A percentile compares a stretch with the other conserved stretches of the same genome.
phyloP scores from a whole-genome alignment of 2,888 invertebrate genomes.

The Erebia ligea region DNA sequence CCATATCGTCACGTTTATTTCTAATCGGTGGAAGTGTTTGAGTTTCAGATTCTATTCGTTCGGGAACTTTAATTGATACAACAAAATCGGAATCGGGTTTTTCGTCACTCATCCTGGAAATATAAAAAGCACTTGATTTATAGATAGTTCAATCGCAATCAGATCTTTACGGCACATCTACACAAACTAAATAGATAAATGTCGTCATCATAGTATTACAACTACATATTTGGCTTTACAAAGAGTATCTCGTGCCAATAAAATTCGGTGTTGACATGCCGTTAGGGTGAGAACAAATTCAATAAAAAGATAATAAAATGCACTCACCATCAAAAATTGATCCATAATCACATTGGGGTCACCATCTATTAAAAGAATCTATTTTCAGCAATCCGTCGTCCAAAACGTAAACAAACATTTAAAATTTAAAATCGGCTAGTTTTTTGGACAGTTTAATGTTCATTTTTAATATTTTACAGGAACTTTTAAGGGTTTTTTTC shows the following conservation, averaged over 20 bases:
- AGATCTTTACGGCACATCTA: slow-evolving; percentile 15
- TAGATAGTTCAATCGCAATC: slow-evolving; percentile 23
- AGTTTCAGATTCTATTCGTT: slow-evolving; percentile 66
- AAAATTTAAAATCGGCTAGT: slow-evolving; percentile 21
- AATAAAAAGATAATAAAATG: slow-evolving; percentile 47
- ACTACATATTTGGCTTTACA: slow-evolving; percentile 59
- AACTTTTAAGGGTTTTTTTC: slow-evolving; percentile 2
- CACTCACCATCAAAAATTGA: slow-evolving; percentile 70
- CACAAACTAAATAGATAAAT: neutral
- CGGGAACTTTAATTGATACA: slow-evolving; percentile 60
- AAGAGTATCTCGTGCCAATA: slow-evolving; percentile 66
- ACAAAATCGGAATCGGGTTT: slow-evolving; percentile 48
- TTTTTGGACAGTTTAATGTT: slow-evolving; percentile 18
- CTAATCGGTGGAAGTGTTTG: slow-evolving; percentile 61
- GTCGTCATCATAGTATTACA: slow-evolving; percentile 11
- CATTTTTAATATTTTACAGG: slow-evolving; percentile 15
- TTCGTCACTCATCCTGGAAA: slow-evolving; percentile 72
- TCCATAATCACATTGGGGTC: slow-evolving; percentile 66
- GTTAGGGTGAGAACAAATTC: slow-evolving; percentile 55
- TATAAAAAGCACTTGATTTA: slow-evolving; percentile 46
- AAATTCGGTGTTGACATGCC: slow-evolving; percentile 52
- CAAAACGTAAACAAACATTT: slow-evolving; percentile 64
- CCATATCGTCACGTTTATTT: slow-evolving; percentile 57
- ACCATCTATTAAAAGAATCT: slow-evolving; percentile 78
- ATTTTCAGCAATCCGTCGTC: slow-evolving; percentile 63